Conservation (phyloP, 2,113 vertebrate genomes). For the Aix galericulata region DNA sequence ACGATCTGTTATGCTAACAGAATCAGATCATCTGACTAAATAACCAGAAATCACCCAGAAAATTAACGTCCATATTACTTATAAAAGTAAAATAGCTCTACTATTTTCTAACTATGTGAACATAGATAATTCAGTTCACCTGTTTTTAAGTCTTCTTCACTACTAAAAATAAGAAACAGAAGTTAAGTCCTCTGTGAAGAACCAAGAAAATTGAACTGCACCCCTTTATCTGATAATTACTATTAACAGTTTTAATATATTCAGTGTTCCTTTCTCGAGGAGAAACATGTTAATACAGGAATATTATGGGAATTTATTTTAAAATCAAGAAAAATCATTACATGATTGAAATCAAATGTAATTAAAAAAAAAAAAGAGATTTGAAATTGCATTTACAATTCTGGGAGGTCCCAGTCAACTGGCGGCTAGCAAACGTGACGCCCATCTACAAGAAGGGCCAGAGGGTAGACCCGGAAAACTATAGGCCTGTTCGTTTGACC, state of each 20-base stretch:
- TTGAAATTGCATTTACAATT: not conserved
- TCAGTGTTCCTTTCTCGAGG: not conserved
- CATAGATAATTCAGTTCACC: not conserved
- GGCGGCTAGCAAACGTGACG: no score
- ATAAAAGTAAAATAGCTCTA: not conserved
- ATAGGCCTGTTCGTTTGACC: no score
- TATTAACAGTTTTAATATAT: not conserved
- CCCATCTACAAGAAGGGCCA: no score
- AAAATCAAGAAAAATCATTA: not conserved
- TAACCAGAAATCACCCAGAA: constrained; percentile 21
- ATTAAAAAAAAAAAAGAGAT: not conserved
- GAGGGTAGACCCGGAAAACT: no score
- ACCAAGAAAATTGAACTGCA: not conserved
- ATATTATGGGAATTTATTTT: not conserved
- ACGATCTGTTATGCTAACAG: not conserved
- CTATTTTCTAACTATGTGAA: not conserved
- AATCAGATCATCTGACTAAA: constrained; percentile 23
- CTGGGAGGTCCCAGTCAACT: no score
- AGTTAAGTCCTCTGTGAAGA: not conserved
- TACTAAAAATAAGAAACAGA: not conserved
- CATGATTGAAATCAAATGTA: not conserved
- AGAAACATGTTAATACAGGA: fast-evolving
- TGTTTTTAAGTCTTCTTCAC: not conserved
- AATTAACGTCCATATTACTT: constrained; percentile 27
- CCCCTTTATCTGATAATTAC: not conserved